Percentiles rank a stretch among this genome's conserved stretches.
phyloP scores from a whole-genome alignment of 2,888 invertebrate species.

The Lathronympha strigana region DNA sequence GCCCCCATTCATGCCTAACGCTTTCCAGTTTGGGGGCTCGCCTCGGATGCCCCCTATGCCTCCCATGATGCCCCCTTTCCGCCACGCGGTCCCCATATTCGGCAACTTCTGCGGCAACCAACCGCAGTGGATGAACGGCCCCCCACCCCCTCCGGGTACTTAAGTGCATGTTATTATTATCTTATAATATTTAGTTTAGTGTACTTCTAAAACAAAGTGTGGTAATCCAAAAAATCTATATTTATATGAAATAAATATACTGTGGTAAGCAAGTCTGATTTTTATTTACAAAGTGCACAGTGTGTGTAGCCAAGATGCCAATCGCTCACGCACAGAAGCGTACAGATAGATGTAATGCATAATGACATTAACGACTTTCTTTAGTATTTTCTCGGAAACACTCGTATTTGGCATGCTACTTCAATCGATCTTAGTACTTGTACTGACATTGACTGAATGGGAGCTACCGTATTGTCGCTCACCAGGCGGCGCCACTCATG shows the following conservation, averaged over 20 bases:
- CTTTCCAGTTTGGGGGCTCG: slow-evolving; percentile 63
- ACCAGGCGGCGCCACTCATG: too few species aligned
- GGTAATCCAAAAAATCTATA: slow-evolving; percentile 81
- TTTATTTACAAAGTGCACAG: slow-evolving; percentile 43
- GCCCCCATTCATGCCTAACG: slow-evolving; percentile 51
- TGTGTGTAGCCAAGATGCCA: too few species aligned
- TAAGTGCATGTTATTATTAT: slow-evolving; percentile 57
- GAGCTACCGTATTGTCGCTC: too few species aligned
- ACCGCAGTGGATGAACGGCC: slow-evolving; percentile 66
- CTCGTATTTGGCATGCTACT: too few species aligned
- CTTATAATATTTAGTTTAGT: slow-evolving; percentile 58
- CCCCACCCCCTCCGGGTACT: slow-evolving; percentile 75
- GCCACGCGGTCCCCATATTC: slow-evolving; percentile 60
- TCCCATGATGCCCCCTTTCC: slow-evolving; percentile 54
- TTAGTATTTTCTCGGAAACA: too few species aligned
- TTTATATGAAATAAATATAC: slow-evolving; percentile 76
- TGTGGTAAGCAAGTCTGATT: slow-evolving; percentile 48
- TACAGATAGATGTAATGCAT: too few species aligned
- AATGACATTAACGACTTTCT: too few species aligned
- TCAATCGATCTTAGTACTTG: too few species aligned
- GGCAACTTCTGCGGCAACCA: slow-evolving; percentile 61
- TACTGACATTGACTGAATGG: too few species aligned
- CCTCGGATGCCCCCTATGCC: slow-evolving; percentile 56
- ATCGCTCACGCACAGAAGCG: too few species aligned
- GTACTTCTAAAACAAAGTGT: slow-evolving; percentile 73